Evolutionary conservation across 2,113 vertebrate genomes (phyloP), one percentile per base, ranked within the genome.

Genomic region (Genyomyrus donnyi): DNA sequence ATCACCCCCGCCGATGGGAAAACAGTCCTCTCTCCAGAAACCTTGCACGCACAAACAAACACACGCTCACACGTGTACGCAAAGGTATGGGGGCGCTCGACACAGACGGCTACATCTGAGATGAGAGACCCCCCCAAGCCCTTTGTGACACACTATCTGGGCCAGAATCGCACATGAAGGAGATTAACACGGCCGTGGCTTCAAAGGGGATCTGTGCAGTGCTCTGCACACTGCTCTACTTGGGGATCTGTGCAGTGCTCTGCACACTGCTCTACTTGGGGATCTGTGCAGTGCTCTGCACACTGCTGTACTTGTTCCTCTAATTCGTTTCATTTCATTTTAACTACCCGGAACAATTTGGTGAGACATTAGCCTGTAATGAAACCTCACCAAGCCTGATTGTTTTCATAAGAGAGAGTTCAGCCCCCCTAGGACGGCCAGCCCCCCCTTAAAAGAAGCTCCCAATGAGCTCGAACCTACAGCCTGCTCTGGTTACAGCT

Each of bases 291-390:
- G 93, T 91, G 94, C 94, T 94, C 92, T 93, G 92, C 93, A 94
- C 94, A 92, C 93, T 95, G 92, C 93, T 92, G 91, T 96, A 94
- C 93, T 93, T 95, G 94, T 95, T 91, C 95, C 93, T 94, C 96
- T 95, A 95, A 96, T 96, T 96, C 93, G 95, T 96, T 95, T 97
- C 93, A 96, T 96, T 96, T 96, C 92, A 94, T 95, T 96, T 96
- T 95, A 97, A 96, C 94, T 95, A 96, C 94, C 93, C 94, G 93
- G 93, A 96, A 97, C 93, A 96, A 96, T 96, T 96, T 95, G 93
- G 94, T 93, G 93, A 96, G 94, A 94, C 94, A 95, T 96, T 96
- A 96, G 92, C 94, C 94, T 93, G 94, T 94, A 96, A 96, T 94
- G 93, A 96, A 95, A 94, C 90, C 92, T 94, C 92, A 94, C 93